Conservation (phyloP, 1,140 invertebrate species). For the Heterodera schachtii region DNA sequence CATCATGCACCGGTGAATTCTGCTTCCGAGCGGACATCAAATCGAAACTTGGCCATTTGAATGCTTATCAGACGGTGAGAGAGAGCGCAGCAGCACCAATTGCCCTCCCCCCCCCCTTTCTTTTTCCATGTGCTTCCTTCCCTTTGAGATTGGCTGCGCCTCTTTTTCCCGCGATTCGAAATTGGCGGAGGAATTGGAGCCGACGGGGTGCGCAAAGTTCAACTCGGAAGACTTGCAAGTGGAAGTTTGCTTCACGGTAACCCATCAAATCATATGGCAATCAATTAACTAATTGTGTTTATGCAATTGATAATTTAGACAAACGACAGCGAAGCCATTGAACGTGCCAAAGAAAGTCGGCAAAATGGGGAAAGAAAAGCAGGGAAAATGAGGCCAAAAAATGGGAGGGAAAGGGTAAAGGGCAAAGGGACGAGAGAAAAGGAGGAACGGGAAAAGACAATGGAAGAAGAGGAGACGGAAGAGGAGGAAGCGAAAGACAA, state of each 20-base stretch:
- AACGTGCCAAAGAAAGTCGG: slow-evolving; percentile 50
- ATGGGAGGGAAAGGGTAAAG: slow-evolving; percentile 19
- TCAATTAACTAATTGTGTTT: not conserved
- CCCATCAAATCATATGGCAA: too few relatives aligned
- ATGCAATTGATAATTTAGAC: slow-evolving; percentile 40
- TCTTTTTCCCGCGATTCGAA: slow-evolving; percentile 53
- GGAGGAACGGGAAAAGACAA: slow-evolving; percentile 37
- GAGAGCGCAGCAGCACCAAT: too few relatives aligned
- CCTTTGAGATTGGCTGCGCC: slow-evolving; percentile 51
- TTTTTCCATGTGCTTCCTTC: slow-evolving; percentile 11
- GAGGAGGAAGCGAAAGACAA: slow-evolving; percentile 32
- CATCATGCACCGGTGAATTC: slow-evolving; percentile 57
- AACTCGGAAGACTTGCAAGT: slow-evolving; percentile 56
- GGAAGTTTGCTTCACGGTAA: slow-evolving; percentile 54
- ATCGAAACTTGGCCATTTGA: slow-evolving; percentile 57
- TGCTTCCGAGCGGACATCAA: slow-evolving; percentile 60
- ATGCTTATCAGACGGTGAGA: slow-evolving; percentile 40
- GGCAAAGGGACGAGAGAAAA: slow-evolving; percentile 34
- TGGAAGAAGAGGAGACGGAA: slow-evolving; percentile 52
- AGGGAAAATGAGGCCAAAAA: slow-evolving; percentile 23
- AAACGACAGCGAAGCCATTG: slow-evolving; percentile 47
- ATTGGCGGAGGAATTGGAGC: slow-evolving; percentile 60
- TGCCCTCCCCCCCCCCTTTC: not conserved
- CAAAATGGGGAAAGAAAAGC: slow-evolving; percentile 25
- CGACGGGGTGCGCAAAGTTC: slow-evolving; percentile 61